Percentiles rank a stretch among this genome's conserved stretches.
These are phyloP conservation scores for Procavia capensis DNA, from an alignment of 2,113 vertebrate species.

Conservation along the genomic window DNA sequence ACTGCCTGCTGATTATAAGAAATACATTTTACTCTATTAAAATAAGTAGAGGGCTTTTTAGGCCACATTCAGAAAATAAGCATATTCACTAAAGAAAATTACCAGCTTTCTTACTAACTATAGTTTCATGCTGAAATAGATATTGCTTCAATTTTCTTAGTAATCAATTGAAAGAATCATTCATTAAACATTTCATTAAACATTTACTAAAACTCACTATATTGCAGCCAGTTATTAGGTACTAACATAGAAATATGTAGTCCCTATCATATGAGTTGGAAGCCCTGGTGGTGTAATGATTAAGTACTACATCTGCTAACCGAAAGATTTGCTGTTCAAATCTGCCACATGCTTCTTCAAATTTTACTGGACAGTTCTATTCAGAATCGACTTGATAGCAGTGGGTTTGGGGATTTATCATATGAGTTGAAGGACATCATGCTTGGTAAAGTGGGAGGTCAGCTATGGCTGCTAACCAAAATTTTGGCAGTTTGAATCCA, in stretches of 20 bases:
- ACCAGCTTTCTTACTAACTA: background rate
- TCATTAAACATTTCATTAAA: background rate
- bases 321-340: too few relatives aligned
- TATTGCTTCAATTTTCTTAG: background rate
- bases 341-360: too few relatives aligned
- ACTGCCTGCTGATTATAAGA: background rate
- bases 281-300: too few relatives aligned
- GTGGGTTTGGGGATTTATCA: too few relatives aligned
- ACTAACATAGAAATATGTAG: background rate
- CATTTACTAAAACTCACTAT: background rate
- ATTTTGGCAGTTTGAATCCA: too few relatives aligned
- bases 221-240: background rate
- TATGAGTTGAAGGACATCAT: too few relatives aligned
- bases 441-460: too few relatives aligned
- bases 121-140: background rate
- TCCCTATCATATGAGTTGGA: background rate
- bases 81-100: background rate
- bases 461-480: too few relatives aligned
- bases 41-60: background rate
- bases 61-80: background rate
- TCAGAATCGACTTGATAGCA: too few relatives aligned
- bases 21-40: background rate
- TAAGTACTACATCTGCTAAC: too few relatives aligned
- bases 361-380: too few relatives aligned
- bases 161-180: background rate